Evolutionary conservation across 2,797 vertebrate genomes (phyloP).

Genomic region (Enteromius radiatus): DNA sequence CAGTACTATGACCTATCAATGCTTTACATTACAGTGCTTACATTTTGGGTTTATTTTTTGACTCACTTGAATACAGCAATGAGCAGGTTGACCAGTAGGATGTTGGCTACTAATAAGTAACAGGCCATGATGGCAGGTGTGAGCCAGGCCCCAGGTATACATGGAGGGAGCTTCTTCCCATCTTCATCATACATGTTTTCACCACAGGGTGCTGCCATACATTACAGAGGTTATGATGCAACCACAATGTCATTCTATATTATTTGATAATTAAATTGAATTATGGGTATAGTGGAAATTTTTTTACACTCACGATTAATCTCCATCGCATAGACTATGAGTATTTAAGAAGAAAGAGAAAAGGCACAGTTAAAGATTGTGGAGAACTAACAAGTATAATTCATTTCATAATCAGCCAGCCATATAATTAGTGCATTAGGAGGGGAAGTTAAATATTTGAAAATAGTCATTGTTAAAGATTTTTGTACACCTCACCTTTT

Average conservation of each 20-base stretch:
- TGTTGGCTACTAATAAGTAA: constrained; percentile 96
- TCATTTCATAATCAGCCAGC: not conserved
- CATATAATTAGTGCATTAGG: not conserved
- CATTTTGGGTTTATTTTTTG: not conserved
- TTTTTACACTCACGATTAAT: constrained; percentile 93
- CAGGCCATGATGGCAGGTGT: constrained; percentile 98
- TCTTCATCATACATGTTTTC: constrained; percentile 97
- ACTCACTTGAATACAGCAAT: constrained; percentile 98
- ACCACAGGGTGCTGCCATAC: constrained; percentile 86
- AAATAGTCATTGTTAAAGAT: not conserved
- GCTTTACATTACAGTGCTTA: not conserved
- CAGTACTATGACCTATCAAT: not conserved
- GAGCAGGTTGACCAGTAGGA: constrained; percentile 95
- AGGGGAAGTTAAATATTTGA: not conserved
- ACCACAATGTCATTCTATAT: not conserved
- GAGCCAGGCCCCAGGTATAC: constrained; percentile 96
- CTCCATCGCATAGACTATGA: constrained; percentile 97
- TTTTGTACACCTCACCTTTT: not conserved
- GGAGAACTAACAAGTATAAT: not conserved
- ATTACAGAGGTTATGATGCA: not conserved
- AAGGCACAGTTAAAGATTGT: constrained; percentile 11
- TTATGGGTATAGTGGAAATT: not conserved
- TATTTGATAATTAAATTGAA: not conserved
- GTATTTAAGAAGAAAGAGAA: constrained; percentile 45
- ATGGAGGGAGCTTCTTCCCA: constrained; percentile 93